Base-by-base conservation (phyloP, 2,113 vertebrate species). In the Polyodon spathula region DNA sequence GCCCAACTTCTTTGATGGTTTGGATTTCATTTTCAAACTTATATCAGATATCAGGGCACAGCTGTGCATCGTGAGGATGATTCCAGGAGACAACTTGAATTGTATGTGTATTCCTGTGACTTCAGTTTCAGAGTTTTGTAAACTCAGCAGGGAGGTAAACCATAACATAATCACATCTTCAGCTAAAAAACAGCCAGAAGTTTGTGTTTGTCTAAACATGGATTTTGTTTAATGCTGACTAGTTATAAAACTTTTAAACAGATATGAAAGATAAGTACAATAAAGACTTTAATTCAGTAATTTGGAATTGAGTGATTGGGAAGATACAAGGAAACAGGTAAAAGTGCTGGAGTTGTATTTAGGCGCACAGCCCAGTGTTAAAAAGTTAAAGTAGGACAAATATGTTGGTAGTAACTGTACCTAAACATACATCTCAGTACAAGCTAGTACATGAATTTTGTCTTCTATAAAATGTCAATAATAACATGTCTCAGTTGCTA, bases 91-190 rank as follows among this genome's bases (percentile, higher is more conserved):
- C 42, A 65, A 59, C 64, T 8, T 68, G 60, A 65, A 76, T 71
- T 67, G 72, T 68, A 79, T n/a, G 79, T 77, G 73, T 73, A 67
- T 73, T 54, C 64, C 63, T 71, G 55, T 74, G 73, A 73, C 71
- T 69, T 71, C 57, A 46, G 63, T 76, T 75, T 73, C 76, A 76
- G 77, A 80, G 78, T 70, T 63, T 63, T 72, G 67, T 74, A 81
- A 87, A 80, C 73, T 59, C 78, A 83, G 72, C 50, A 60, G 8
- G 75, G 73, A 76, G 71, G 67, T 69, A 80, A 84, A 74, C 61
- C 67, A 65, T 61, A 82, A 46, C 63, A 73, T 74, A 77, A 64
- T 37, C 53, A 41, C 4, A 1, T 50, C 46, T 50, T 50, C 15
- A 62, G 65, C 57, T 66, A 68, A 75, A 54, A n/a, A 5, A n/a